Base-by-base conservation (phyloP, 2,797 vertebrate species). In the Gorsachius magnificus region DNA sequence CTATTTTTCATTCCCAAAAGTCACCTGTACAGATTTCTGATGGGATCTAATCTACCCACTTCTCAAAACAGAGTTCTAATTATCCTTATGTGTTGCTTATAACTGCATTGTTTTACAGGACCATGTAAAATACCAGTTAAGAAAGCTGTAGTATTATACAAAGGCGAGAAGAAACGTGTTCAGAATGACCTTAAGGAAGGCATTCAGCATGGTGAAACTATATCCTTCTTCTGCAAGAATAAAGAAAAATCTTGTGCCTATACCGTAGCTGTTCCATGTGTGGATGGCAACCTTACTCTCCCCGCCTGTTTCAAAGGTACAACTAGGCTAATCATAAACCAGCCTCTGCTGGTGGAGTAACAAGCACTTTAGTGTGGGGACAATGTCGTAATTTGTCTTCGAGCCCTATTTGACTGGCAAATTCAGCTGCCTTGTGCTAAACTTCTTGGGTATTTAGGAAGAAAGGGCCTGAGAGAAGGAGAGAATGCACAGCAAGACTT, bases 141-240 rank as follows among this genome's bases (percentile, higher is more conserved):
- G 92, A 98, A 98, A 98, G 99, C 98, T 7, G 98, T 98, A 3
- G 99, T 99, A 48, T 92, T 99, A 68, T 98, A 98, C 93, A 98
- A 98, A 0, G 95, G 96, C 4, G 97, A 96, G 90, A 99, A 98
- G 97, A 96, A 98, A 17, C 98, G 98, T 94, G 98, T 99, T 17
- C 96, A 97, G 83, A 97, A 98, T 0, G 97, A 99, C 68, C 98
- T 98, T 54, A 98, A 98, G 86, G 98, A 98, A 80, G 97, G 98
- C 84, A 97, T 99, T 63, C 96, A 96, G 11, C 99, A 99, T 1
- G 95, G 96, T 16, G 98, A 99, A 57, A 97, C 51, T 0, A 92
- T 99, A 5, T 98, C 92, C 60, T 99, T 99, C 96, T 99, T 98
- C 96, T 99, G 99, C 96, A 97, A 98, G 97, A 98, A 99, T 68